Evolutionary conservation across 2,797 vertebrate species (phyloP), one percentile per base, ranked within the genome.

Genomic region (Chiroxiphia lanceolata): DNA sequence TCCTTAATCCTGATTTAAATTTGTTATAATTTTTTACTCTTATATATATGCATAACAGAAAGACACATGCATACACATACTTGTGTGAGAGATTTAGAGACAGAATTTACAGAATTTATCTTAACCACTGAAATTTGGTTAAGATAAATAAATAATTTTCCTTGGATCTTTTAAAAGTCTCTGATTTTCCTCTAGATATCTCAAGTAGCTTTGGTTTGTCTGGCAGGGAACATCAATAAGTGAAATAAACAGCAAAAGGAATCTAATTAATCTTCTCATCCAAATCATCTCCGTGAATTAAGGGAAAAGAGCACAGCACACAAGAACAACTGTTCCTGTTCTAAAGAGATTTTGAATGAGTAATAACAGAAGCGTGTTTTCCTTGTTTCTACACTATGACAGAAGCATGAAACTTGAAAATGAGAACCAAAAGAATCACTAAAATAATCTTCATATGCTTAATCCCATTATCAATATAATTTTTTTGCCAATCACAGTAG

Each of bases 1-100:
- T 83, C 50, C 38, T 81, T 92, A 95, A 88, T 86, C 36, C 63
- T 65, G 26, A 87, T 63, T 91, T 92, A 77, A 75, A 91, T 64
- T 83, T 76, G 4, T 59, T 77, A 42, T 21, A 31, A 21, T 8
- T 69, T 59, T 79, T 68, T 65, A 34, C 48, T 38, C 20, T 74
- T 6, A 8, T 42, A 21, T 38, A 29, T 50, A 82, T 60, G 23
- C 7, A 11, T 68, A 77, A 87, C 11, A 67, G 45, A 80, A n/a
- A 89, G 8, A 34, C 4, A 34, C 3, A 27, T 33, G 16, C 8
- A 60, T 20, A 48, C 0, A 15, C 3, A 20, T 20, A 40, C 3
- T 67, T 61, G 34, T 56, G 17, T 34, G 70, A 90, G 53, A 89
- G 20, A 79, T 31, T 80, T 79, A 87, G 63, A 89, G 20, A 53